Percentiles rank a stretch among this genome's conserved stretches.
phyloP scores from a whole-genome alignment of 2,888 invertebrate species.

The Caenorhabditis angaria region DNA sequence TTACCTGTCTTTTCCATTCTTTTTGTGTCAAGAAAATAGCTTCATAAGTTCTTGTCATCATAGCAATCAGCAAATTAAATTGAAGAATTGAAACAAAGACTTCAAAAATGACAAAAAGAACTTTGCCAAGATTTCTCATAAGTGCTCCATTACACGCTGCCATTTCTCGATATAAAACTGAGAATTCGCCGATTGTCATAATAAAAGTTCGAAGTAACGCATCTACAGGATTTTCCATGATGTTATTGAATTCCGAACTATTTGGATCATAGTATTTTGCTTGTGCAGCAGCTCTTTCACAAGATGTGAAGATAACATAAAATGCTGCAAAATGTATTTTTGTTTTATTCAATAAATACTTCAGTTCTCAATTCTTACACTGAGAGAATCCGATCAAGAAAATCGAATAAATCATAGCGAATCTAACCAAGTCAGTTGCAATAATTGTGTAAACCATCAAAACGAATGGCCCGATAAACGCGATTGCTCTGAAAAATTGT shows the following conservation, averaged over 20 bases:
- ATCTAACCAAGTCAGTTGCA: conserved; percentile 76
- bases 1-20: conserved; percentile 83
- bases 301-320: conserved; percentile 88
- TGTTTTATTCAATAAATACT: neutral
- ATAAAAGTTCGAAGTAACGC: conserved; percentile 88
- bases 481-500: conserved; percentile 36
- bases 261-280: conserved; percentile 16
- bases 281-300: conserved; percentile 45
- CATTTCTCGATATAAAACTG: conserved; percentile 56
- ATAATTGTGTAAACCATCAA: conserved; percentile 99
- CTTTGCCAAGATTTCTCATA: conserved; percentile 56
- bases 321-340: conserved; percentile 74
- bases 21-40: conserved; percentile 95
- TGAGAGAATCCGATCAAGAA: conserved; percentile 98
- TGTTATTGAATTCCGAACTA: conserved; percentile 29
- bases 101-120: conserved; percentile 88
- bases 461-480: conserved; percentile 92
- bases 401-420: conserved; percentile 93
- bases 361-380: conserved; percentile 72
- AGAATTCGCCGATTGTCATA: conserved; percentile 85
- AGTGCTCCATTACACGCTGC: conserved; percentile 50
- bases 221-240: conserved; percentile 48
- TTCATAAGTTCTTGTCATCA: conserved; percentile 99
- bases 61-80: conserved; percentile 97
- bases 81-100: conserved; percentile 91